Percentiles rank a stretch among this genome's conserved stretches.
These are phyloP conservation scores for Tachycineta bicolor DNA, from an alignment of 2,113 vertebrate species.

Conservation along the genomic window DNA sequence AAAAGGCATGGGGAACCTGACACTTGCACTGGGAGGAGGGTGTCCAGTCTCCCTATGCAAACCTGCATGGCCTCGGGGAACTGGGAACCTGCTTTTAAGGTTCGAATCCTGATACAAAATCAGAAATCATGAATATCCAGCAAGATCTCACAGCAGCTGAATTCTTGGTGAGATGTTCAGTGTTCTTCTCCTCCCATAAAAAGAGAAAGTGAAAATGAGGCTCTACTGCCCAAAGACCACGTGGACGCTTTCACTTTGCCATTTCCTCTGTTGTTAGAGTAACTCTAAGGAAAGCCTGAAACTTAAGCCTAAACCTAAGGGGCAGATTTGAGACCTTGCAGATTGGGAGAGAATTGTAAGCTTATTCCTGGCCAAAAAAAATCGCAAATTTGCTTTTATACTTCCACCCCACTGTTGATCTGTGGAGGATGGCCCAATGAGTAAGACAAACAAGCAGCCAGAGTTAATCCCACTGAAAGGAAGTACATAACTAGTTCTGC, in stretches of 20 bases:
- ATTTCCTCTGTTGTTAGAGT: neutral
- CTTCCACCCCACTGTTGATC: neutral
- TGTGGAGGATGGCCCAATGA: neutral
- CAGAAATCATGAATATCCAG: neutral
- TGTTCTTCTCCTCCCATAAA: rapidly evolving
- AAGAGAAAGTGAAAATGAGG: neutral
- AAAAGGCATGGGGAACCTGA: neutral
- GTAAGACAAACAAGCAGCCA: neutral
- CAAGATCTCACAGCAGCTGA: neutral
- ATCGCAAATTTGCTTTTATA: neutral
- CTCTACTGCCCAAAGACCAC: neutral
- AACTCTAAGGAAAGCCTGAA: neutral
- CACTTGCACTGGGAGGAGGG: neutral
- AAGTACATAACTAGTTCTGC: neutral
- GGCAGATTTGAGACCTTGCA: neutral
- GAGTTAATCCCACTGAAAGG: neutral
- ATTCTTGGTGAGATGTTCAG: neutral
- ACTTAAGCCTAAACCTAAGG: neutral
- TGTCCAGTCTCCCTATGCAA: neutral
- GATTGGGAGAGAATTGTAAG: neutral
- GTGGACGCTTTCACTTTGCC: neutral
- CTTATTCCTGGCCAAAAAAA: neutral
- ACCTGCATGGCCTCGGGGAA: neutral
- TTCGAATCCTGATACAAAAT: neutral
- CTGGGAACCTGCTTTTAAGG: neutral